Base-by-base conservation (phyloP, 1,140 invertebrate genomes). In the Ceratina japonica region DNA sequence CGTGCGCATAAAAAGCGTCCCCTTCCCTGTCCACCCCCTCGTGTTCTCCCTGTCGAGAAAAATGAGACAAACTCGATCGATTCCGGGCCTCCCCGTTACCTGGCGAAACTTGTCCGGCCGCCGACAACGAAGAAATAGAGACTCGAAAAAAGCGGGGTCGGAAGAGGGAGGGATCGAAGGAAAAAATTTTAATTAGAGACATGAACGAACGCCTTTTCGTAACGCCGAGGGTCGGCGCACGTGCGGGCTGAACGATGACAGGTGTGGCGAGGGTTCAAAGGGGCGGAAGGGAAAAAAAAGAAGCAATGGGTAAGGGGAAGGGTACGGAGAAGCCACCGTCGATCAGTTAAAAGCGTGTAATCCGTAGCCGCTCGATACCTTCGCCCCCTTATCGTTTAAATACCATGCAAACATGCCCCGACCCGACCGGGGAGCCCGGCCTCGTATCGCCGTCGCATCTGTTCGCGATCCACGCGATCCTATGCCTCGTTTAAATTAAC, bases 361-460 rank as follows among this genome's bases (percentile, higher is more conserved):
- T 87, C 86, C 85, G 80, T 78, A 75, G 59, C 22, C 79, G 87
- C 80, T 83, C 85, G 82, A 84, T 87, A 85, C 84, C 80, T 85
- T 85, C 72, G 70, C 49, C 84, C 84, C 72, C 86, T 88, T 88
- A 87, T 87, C 83, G 80, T 69, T 68, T 88, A 87, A 88, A 87
- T 87, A 88, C 86, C 87, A 87, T 88, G 87, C 87, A 87, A 88
- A 88, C 86, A 88, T 84, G 81, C 79, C 72, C 86, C 86, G 82
- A 86, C 85, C 87, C 86, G 66, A 76, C 31, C 79, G 65, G 79
- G 83, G 81, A 87, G 86, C 81, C 86, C 81, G 71, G 74, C 84
- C 87, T 87, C 86, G 58, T 74, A 62, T 37, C 75, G 72, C 75
- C 54, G 75, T 87, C 86, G 63, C 68, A 75, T 58, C 78, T 75